Evolutionary conservation across 2,888 invertebrate species (phyloP), one percentile per base, ranked within the genome.

Genomic region (Meghimatium bilineatum): DNA sequence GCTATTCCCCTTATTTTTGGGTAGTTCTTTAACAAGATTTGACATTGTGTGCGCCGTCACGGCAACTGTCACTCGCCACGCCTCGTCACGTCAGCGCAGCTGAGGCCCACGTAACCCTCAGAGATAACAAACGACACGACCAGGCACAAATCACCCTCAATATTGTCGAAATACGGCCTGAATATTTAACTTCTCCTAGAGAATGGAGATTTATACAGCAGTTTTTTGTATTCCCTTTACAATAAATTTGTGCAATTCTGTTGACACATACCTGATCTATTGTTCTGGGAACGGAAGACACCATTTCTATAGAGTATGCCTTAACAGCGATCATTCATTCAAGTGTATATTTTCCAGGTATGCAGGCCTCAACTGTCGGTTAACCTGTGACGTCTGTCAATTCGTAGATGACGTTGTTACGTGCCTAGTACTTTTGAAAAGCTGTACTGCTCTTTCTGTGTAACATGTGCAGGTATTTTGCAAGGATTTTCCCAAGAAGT

Each of bases 391-490:
- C 10, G 63, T 63, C 63, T 63, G 63, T 8, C 26, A 32, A 32
- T 29, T 66, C 17, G 66, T 66, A 66, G 32, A 6, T 32, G 32
- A 20, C 32, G 66, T 14, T 17, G 66, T 14, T 8, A n/a, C 32
- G 66, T 14, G 14, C 6, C 71, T 38, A 38, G 14, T 5, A 38
- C 38, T 71, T 2, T 26, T 36, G 26, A 23, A 26, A 26, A 38
- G 5, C 38, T 3, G 3, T 71, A 8, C 36, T 71, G 71, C 71
- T 71, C 38, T 38, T 36, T 71, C 38, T 23, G 71, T 23, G 71
- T 12, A 60, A 17, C 77, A 63, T 77, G 77, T 77, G 77, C 60
- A 26, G 77, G 63, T 23, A 77, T 77, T 80, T 72, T 72, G 44
- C 44, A 5, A 44, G 44, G 12, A 12, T 44, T 44, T 44, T 44